These are phyloP conservation scores for Torymus texanus DNA, from an alignment of 2,888 invertebrate species.

Conservation along the genomic window DNA sequence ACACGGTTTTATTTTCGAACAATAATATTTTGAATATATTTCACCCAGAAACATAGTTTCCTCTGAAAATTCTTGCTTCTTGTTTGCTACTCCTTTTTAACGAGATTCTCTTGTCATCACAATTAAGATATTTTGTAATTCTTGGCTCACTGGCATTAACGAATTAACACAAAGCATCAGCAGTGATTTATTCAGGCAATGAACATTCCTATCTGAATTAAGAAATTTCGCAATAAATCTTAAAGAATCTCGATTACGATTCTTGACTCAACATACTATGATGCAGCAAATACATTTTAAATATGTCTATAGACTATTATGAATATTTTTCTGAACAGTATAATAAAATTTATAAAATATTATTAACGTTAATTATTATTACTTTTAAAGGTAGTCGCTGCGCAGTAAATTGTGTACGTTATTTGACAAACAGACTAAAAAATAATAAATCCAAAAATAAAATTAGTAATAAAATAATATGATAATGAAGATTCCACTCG, in stretches of 20 bases:
- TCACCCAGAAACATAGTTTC: not conserved
- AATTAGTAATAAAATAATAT: not conserved
- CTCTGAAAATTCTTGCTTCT: not conserved
- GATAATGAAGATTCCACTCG: not conserved
- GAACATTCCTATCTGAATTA: constrained; percentile 13
- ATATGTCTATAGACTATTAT: no score
- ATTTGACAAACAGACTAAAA: not conserved
- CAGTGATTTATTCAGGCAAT: constrained; percentile 22
- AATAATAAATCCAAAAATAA: not conserved
- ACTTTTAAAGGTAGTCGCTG: not conserved
- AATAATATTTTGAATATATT: constrained; percentile 19
- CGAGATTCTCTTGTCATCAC: constrained; percentile 14
- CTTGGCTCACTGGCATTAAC: constrained; percentile 26
- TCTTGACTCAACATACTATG: no score
- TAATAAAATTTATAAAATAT: not conserved
- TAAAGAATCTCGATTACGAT: constrained; percentile 3
- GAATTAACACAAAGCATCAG: constrained; percentile 30
- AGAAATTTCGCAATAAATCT: constrained; percentile 22
- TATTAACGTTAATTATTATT: not conserved
- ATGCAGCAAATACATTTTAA: no score
- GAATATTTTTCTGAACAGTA: no score
- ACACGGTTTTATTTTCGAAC: not conserved
- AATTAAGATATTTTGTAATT: constrained; percentile 40
- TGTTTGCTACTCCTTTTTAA: not conserved
- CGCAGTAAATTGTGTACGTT: no score